Evolutionary conservation across 2,113 vertebrate genomes (phyloP), one percentile per base, ranked within the genome.

Genomic region (Nansenia antarctica): DNA sequence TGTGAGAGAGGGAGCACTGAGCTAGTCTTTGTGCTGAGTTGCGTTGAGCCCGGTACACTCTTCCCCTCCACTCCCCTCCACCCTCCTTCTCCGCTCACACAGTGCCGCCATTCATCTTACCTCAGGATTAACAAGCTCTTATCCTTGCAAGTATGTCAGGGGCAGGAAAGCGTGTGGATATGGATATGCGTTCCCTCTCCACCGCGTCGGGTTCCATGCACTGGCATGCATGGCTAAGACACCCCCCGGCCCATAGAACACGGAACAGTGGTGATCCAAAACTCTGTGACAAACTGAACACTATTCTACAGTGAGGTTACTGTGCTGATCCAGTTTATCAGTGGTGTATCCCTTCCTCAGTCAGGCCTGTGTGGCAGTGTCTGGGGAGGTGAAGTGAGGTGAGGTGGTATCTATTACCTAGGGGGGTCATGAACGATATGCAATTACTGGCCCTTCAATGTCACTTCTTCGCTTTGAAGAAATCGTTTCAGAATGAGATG

Each of bases 91-190:
- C 14, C 52, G 3, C 0, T 2, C 2, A 68, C 69, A 91, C 87
- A 90, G 84, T 76, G 63, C 69, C 76, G 65, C 81, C 85, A 87
- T 91, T 91, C 90, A 90, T 83, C 74, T 76, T 79, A 87, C 79
- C 80, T 83, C 72, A 58, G 79, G 84, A 89, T 89, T 86, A 88
- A 85, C 77, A 22, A 79, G 79, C 75, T 74, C 69, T 85, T 83
- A 81, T 89, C 84, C 87, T 74, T 45, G 52, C 74, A 86, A 82
- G 75, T 85, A 80, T 90, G 81, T 85, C 49, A 2, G 72, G 47
- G 26, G 67, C 69, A 72, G 77, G 66, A 72, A 85, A 76, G 55
- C 45, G 5, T 24, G 62, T 57, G 65, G 63, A 14, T 31, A 59
- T 14, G 60, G 60, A 63, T 76, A 72, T 45, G 7, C 45, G 4